Base-by-base conservation (phyloP, 1,140 invertebrate species). In the Bombus cullumanus region DNA sequence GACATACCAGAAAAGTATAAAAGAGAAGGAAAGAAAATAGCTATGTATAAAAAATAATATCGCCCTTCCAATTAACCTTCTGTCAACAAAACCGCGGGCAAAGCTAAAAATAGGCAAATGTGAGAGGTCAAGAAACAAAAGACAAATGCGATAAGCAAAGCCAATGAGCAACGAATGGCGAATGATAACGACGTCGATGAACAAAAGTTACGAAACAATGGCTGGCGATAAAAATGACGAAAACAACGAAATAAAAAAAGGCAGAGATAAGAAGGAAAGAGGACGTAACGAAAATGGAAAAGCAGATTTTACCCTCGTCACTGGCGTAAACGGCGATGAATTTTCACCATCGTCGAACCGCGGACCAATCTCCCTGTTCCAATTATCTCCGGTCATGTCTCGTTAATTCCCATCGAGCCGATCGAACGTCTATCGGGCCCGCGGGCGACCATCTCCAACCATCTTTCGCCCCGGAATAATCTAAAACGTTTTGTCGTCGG, bases 401-500 rank as follows among this genome's bases (percentile, higher is more conserved):
- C 34, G 53, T 47, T 66, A 68, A 83, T 83, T 39, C 39, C 72
- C 31, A 39, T 53, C 81, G 83, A 57, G 18, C 8, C 66, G 75
- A 78, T 71, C 75, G 83, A 78, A n/a, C 53, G 76, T 80, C 78
- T 72, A 71, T 77, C 31, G 43, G 10, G 53, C 39, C 68, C 53
- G 76, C 83, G 76, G 83, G 78, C 47, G 66, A 47, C 53, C 39
- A 53, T 66, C 43, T 59, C 39, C 80, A 9, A n/a, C 72, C 34
- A n/a, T 75, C 72, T 75, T 83, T 83, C 72, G 72, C 41, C 82
- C 62, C 41, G 15, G 75, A 76, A 86, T 79, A 83, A 66, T 86
- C 85, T 62, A 71, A 66, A 89, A 53, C 77, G 79, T 81, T 89
- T 81, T 75, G 80, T 87, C 85, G 83, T 77, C 77, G 75, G 78